Evolutionary conservation across 2,888 invertebrate genomes (phyloP).

Genomic region (Cataglyphis rosenhaueri): DNA sequence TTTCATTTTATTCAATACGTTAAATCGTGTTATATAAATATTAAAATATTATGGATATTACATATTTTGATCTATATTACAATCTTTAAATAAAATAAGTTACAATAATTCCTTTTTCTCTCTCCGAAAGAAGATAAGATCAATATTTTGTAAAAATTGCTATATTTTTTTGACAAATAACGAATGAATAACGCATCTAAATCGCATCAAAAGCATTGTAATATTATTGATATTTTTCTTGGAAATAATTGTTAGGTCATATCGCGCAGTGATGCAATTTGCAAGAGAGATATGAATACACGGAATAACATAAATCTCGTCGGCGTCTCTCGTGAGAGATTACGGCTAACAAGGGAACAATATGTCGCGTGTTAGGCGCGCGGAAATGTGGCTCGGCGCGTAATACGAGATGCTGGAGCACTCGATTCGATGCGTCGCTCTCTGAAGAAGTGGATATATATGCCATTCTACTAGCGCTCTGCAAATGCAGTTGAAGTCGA

Average conservation of each 20-base stretch:
- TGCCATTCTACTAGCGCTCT: slow-evolving; percentile 11
- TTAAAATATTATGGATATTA: neutral
- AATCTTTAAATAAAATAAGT: neutral
- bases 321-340: slow-evolving; percentile 3
- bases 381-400: slow-evolving; percentile 24
- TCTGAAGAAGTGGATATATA: slow-evolving; percentile 21
- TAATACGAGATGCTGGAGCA: slow-evolving; percentile 33
- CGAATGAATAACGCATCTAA: neutral
- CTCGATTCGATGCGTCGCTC: slow-evolving; percentile 44
- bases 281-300: neutral
- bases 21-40: neutral
- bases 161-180: neutral
- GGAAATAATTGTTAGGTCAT: neutral
- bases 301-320: neutral
- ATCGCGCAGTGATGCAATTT: neutral
- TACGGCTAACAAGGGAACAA: slow-evolving; percentile 39
- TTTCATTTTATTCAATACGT: neutral
- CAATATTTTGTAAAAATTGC: neutral
- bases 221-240: neutral
- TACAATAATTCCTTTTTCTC: neutral
- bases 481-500: slow-evolving; percentile 31
- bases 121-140: neutral
- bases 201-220: neutral
- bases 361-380: slow-evolving; percentile 11
- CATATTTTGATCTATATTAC: neutral